Evolutionary conservation across 2,888 invertebrate genomes (phyloP).

Genomic region (Nomada goodeniana): DNA sequence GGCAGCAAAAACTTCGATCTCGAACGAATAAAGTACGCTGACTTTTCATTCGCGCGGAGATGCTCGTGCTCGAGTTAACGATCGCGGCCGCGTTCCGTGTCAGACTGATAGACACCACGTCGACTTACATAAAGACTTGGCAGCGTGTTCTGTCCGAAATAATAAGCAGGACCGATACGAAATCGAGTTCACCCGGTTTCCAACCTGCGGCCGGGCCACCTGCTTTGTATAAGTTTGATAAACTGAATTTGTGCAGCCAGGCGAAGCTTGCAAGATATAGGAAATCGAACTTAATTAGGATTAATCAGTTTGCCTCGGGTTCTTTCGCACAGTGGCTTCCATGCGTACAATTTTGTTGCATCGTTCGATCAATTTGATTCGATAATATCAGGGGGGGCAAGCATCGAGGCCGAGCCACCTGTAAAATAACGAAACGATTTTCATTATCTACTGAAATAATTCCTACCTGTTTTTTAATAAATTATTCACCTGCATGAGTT

Average conservation of each 20-base stretch:
- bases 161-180: slow-evolving; percentile 47
- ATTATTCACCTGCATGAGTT: not conserved
- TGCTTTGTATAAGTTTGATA: slow-evolving; percentile 4
- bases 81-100: slow-evolving; percentile 38
- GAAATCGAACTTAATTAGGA: slow-evolving; percentile 21
- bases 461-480: not conserved
- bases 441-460: not conserved
- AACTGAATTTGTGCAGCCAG: slow-evolving; percentile 5
- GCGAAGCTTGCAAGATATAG: not conserved
- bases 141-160: slow-evolving; percentile 30
- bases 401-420: too few relatives aligned
- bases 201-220: not conserved
- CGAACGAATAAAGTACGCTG: not conserved
- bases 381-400: too few relatives aligned
- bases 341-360: not conserved
- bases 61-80: slow-evolving; percentile 48
- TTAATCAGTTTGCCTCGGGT: not conserved
- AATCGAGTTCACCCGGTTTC: slow-evolving; percentile 31
- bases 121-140: slow-evolving; percentile 51
- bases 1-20: too few relatives aligned
- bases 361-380: not conserved
- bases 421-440: not conserved
- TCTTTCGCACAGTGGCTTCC: not conserved
- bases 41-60: slow-evolving; percentile 35
- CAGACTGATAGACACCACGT: slow-evolving; percentile 49